phyloP scores from a whole-genome alignment of 2,888 invertebrate genomes.

The Zele albiditarsus region DNA sequence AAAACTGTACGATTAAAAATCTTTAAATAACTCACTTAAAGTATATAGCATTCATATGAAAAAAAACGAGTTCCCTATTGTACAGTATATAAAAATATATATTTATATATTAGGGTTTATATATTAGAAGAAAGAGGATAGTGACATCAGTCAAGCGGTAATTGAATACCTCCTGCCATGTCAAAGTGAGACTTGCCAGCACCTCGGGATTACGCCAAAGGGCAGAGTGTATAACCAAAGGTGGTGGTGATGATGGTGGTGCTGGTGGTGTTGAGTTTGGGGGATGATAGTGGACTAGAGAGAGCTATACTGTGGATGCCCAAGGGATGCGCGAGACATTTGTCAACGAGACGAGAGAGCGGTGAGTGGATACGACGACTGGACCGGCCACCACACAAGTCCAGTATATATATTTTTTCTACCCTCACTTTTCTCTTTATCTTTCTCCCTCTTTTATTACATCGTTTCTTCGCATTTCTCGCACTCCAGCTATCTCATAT shows the following conservation, averaged over 20 bases:
- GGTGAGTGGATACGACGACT: constrained; percentile 62
- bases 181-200: constrained; percentile 56
- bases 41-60: not conserved
- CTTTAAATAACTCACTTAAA: too few relatives aligned
- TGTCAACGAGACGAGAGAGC: constrained; percentile 68
- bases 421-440: constrained; percentile 53
- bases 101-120: constrained; percentile 12
- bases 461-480: constrained; percentile 9
- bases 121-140: constrained; percentile 16
- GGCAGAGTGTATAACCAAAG: constrained; percentile 29
- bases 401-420: constrained; percentile 35
- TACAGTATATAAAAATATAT: not conserved
- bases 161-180: constrained; percentile 63
- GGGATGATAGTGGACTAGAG: constrained; percentile 38
- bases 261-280: constrained; percentile 11
- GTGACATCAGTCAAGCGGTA: constrained; percentile 56
- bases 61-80: too few relatives aligned
- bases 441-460: constrained; percentile 59
- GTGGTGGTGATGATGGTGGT: constrained; percentile 7
- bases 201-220: constrained; percentile 52
- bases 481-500: not conserved
- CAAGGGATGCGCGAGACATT: constrained; percentile 70
- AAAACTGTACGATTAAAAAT: too few relatives aligned
- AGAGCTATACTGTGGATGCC: constrained; percentile 52
- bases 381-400: constrained; percentile 34